Percentiles rank a stretch among this genome's conserved stretches.
These are phyloP conservation scores for Eupithecia insigniata DNA, from an alignment of 2,888 invertebrate species.

Conservation along the genomic window DNA sequence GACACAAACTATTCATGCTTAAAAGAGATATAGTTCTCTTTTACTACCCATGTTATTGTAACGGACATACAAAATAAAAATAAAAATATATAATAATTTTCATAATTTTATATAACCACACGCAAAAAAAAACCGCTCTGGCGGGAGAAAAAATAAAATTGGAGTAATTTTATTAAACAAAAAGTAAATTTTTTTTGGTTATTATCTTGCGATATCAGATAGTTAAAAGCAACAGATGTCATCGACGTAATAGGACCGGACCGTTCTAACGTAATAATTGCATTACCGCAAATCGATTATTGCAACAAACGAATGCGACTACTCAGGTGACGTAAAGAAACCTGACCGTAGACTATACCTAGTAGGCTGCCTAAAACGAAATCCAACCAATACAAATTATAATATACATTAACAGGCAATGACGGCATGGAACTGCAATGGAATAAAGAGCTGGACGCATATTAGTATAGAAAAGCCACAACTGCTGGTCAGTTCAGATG, in stretches of 20 bases:
- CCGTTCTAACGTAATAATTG: conserved; percentile 38
- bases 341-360: conserved; percentile 8
- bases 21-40: too few species aligned
- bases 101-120: too few species aligned
- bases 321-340: conserved; percentile 29
- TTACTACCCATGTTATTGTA: too few species aligned
- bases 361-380: conserved; percentile 12
- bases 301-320: conserved; percentile 29
- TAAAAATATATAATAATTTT: too few species aligned
- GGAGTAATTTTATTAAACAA: neutral
- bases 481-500: neutral
- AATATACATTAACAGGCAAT: neutral
- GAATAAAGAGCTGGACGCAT: neutral
- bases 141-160: neutral
- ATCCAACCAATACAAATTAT: neutral
- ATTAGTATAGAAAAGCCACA: neutral
- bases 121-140: too few species aligned
- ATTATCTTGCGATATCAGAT: neutral
- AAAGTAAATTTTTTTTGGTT: neutral
- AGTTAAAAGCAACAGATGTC: conserved; percentile 17
- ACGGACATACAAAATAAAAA: too few species aligned
- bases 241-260: conserved; percentile 35
- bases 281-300: conserved; percentile 40
- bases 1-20: too few species aligned
- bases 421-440: neutral